These are phyloP conservation scores for Herpailurus yagouaroundi DNA, from an alignment of 2,113 vertebrate species.

Conservation along the genomic window DNA sequence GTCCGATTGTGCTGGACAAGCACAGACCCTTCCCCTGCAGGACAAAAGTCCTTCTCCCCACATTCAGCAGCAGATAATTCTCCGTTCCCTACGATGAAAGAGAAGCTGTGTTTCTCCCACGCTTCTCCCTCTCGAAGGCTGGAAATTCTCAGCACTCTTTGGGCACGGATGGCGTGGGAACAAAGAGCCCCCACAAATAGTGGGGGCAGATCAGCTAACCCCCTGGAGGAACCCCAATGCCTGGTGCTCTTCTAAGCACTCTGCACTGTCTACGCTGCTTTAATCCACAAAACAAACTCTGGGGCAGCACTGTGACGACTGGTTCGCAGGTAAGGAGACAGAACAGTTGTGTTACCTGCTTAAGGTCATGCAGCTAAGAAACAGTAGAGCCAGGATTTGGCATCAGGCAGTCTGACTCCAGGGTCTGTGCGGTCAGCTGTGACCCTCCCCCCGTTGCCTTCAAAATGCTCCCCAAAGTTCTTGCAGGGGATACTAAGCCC, in stretches of 20 bases:
- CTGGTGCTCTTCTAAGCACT: not conserved
- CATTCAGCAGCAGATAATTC: not conserved
- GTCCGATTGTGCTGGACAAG: not conserved
- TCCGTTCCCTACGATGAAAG: not conserved
- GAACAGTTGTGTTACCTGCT: not conserved
- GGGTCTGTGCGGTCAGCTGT: not conserved
- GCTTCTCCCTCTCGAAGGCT: not conserved
- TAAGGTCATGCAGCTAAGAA: not conserved
- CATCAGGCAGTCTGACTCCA: not conserved
- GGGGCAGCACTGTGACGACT: accelerated
- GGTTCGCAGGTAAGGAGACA: not conserved
- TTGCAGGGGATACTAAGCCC: not conserved
- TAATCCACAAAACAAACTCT: not conserved
- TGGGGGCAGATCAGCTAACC: no score
- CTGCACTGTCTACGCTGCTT: not conserved
- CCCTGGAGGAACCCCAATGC: not conserved
- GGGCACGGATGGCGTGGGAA: not conserved
- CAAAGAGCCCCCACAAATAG: not conserved
- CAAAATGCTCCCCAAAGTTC: not conserved
- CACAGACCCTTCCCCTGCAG: not conserved
- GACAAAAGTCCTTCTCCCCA: not conserved
- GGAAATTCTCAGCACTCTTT: not conserved
- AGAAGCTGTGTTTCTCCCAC: no score
- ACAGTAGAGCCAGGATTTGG: not conserved
- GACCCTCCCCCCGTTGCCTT: not conserved